Base-by-base conservation (phyloP, 64 coral and sea anemone genomes). In the Porites australiensis region DNA sequence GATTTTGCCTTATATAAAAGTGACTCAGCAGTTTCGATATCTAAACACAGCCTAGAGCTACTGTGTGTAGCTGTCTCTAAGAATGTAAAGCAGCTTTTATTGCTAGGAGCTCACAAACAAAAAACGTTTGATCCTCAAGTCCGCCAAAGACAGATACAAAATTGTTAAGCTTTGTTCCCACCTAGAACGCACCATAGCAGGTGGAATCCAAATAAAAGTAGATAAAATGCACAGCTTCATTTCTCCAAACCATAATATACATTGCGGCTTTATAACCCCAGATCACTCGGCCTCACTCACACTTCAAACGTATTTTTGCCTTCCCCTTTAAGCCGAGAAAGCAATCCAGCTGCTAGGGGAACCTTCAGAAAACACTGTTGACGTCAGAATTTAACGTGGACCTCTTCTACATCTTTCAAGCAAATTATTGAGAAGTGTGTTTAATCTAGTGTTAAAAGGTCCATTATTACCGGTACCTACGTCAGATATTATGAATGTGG, bases 401-500 rank as follows among this genome's bases (percentile, higher is more conserved):
- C 37, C 59, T 44, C 79, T 84, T 68, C 18, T 51, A 19, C 61
- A 67, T 84, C 61, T 84, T 43, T 9, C 62, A 27, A 48, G 62
- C 81, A 84, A 84, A 68, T 84, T 84, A 18, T 63, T 68, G 13
- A n/a, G 16, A 84, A 84, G 81, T 84, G 63, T 46, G 37, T 84
- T 13, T 64, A 21, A 68, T 64, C 12, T 64, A 46, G 19, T 48
- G 81, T 84, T 84, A 84, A 84, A 84, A 84, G 81, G 27, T 37
- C 62, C 81, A 84, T 84, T 66, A 84, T 84, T 44, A 64, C 81
- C 10, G 43, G 61, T 84, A 48, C 81, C 19, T 84, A 84, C 81
- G 81, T 84, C 81, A 84, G 43, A 84, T 48, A 68, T 50, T 50
- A 75, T 75, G 50, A 75, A 75, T 75, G 73, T 52, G 81, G 81